phyloP scores from a whole-genome alignment of 2,888 invertebrate species.

The Uloborus plumipes region DNA sequence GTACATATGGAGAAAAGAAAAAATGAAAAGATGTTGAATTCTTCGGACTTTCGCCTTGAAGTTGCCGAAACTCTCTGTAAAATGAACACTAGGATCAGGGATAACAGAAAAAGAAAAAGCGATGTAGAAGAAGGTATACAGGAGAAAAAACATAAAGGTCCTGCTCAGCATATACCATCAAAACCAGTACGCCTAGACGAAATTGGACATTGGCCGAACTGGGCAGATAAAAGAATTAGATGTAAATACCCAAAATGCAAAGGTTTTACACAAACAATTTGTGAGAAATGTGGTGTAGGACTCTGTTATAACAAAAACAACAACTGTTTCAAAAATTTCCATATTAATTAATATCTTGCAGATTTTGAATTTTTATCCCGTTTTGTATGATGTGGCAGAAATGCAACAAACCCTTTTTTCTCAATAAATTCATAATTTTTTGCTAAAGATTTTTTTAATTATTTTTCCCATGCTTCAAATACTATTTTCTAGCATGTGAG shows the following conservation, averaged over 20 bases:
- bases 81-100: not conserved
- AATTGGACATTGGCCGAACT: slow-evolving; percentile 6
- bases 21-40: not conserved
- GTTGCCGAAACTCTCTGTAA: not conserved
- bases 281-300: too few species aligned
- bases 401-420: too few species aligned
- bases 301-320: too few species aligned
- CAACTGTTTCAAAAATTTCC: too few species aligned
- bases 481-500: too few species aligned
- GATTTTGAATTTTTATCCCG: too few species aligned
- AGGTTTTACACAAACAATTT: too few species aligned
- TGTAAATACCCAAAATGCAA: slow-evolving; percentile 14
- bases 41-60: not conserved
- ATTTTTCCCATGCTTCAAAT: too few species aligned
- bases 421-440: too few species aligned
- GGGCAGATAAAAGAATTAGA: not conserved
- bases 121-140: not conserved
- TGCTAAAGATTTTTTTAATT: too few species aligned
- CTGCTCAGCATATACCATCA: slow-evolving; percentile 3
- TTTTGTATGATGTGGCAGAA: too few species aligned
- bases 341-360: too few species aligned
- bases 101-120: not conserved
- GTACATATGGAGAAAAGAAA: not conserved
- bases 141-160: not conserved
- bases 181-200: not conserved